Evolutionary conservation across 2,797 vertebrate genomes (phyloP).

Genomic region (Eidolon dupreanum): DNA sequence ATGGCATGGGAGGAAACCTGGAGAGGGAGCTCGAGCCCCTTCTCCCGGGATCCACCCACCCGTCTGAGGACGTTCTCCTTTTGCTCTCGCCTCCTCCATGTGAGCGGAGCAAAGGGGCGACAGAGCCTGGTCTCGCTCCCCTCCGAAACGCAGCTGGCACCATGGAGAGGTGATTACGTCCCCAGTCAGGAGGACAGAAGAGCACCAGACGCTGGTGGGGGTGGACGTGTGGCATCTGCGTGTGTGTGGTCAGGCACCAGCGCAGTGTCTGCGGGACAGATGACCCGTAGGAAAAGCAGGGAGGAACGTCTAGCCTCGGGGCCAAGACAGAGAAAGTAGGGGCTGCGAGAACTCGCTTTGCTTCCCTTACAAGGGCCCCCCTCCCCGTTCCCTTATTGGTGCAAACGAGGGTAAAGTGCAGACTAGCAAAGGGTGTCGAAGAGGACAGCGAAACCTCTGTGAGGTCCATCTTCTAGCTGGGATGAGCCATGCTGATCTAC

Average conservation of each 20-base stretch:
- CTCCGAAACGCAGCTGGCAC: not conserved
- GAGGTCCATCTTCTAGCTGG: not conserved
- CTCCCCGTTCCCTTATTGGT: not conserved
- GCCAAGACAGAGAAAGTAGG: no score
- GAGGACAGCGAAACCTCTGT: accelerated
- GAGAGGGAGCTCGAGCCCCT: not conserved
- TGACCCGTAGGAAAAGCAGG: not conserved
- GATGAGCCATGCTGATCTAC: not conserved
- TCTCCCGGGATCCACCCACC: not conserved
- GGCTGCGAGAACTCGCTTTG: no score
- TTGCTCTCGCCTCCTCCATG: not conserved
- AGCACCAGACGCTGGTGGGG: not conserved
- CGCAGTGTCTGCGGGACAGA: accelerated
- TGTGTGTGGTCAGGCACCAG: no score
- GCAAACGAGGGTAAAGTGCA: not conserved
- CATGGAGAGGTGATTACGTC: not conserved
- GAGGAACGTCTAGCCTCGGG: accelerated
- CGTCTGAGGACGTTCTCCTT: not conserved
- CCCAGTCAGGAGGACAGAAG: not conserved
- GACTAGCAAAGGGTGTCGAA: not conserved
- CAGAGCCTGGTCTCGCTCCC: conserved; percentile 43
- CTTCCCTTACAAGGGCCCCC: no score
- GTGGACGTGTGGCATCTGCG: not conserved
- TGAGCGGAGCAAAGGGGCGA: not conserved
- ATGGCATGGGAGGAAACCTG: not conserved